These are phyloP conservation scores for Steinernema hermaphroditum DNA, from an alignment of 2,888 invertebrate species.

Conservation along the genomic window DNA sequence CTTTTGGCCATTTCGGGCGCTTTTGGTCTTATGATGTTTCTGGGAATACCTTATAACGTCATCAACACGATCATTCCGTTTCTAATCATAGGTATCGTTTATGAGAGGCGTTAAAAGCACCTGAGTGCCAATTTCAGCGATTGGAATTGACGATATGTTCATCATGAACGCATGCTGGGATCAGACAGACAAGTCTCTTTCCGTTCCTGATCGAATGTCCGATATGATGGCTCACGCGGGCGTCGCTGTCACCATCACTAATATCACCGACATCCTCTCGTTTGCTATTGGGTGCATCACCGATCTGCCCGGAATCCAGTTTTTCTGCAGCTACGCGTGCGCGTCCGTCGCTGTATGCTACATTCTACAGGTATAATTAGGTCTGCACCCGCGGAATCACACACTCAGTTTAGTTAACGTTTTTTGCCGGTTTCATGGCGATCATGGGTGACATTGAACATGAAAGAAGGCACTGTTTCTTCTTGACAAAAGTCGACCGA, in stretches of 20 bases:
- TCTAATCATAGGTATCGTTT: constrained; percentile 72
- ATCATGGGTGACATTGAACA: constrained; percentile 86
- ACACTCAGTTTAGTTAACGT: constrained; percentile 73
- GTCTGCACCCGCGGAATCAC: not conserved
- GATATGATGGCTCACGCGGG: constrained; percentile 61
- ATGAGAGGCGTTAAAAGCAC: not conserved
- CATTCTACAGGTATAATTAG: constrained; percentile 75
- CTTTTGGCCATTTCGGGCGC: constrained; percentile 86
- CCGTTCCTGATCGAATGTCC: constrained; percentile 53
- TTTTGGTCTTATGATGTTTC: constrained; percentile 85
- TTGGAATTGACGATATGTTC: constrained; percentile 92
- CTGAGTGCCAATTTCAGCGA: constrained; percentile 73
- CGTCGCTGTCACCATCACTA: constrained; percentile 90
- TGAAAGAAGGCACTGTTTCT: constrained; percentile 79
- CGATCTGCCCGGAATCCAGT: constrained; percentile 88
- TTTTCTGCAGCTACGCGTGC: constrained; percentile 92
- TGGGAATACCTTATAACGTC: constrained; percentile 88
- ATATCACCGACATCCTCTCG: constrained; percentile 84
- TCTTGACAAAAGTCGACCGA: constrained; percentile 40
- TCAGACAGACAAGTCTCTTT: constrained; percentile 68
- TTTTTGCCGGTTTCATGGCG: constrained; percentile 87
- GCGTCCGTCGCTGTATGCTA: constrained; percentile 86
- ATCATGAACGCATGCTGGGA: constrained; percentile 94
- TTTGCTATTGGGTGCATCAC: constrained; percentile 89
- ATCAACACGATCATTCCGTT: constrained; percentile 92